Evolutionary conservation across 2,113 vertebrate species (phyloP), one percentile per base, ranked within the genome.

Genomic region (Todiramphus chloris): DNA sequence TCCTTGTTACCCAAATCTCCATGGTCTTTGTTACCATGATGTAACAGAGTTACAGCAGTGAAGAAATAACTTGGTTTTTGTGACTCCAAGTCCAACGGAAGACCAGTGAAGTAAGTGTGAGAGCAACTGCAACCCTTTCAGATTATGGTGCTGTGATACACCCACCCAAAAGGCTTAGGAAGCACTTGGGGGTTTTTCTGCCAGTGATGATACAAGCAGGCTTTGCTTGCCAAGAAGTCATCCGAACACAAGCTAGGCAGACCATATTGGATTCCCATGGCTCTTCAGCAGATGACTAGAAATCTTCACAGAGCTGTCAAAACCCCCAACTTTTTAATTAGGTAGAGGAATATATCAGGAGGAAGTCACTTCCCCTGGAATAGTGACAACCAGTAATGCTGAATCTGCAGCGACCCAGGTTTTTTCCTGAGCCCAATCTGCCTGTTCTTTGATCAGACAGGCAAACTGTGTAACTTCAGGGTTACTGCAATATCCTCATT

Each of bases 241-340:
- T 27, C 43, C 3, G 11, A 83, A n/a, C 17, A 48, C 30, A 62
- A 51, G 27, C 23, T 5, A 68, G 28, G 19, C 13, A 56, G 53
- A 58, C 3, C 2, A 1, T 1, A 5, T 0, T 63, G 44, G 15
- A 21, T 80, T 58, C 56, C 60, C 30, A 9, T 2, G 2, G 2
- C 48, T 80, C 69, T 74, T 78, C 17, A 9, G 7, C 10, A 24
- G 7, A 31, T 31, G 31, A 80, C 23, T 74, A 20, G 43, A 79
- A 68, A 6, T 55, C 25, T 74, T 86, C 24, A 39, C 3, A 27
- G 18, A 12, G 16, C 56, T 64, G 33, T 16, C 46, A 88, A 75
- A 68, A 73, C 0, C 0, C 5, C 15, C 14, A 35, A 13, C 7
- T 25, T 75, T 68, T 55, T 68, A 70, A 39, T 33, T 62, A 63